Evolutionary conservation across 2,113 vertebrate genomes (phyloP), one percentile per base, ranked within the genome.

Genomic region (Onychostruthus taczanowskii): DNA sequence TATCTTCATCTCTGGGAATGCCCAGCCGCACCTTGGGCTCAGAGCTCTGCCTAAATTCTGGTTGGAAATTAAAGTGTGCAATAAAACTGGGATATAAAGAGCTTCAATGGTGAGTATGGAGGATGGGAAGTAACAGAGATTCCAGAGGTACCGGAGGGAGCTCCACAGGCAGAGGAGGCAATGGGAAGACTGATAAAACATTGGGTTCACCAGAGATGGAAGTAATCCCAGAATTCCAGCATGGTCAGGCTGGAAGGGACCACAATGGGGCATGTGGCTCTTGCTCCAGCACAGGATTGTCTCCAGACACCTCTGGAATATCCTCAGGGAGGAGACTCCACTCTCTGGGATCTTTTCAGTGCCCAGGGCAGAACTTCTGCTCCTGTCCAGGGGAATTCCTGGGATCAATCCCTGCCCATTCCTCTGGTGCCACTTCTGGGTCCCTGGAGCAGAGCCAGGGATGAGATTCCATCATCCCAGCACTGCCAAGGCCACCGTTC

Each of bases 41-140:
- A 52, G 77, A 49, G 58, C 52, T 76, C 58, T 17, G 23, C 59
- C 59, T 20, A 28, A 87, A 35, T 8, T 28, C 26, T 30, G 53
- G 33, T 10, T 67, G 53, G 31, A 61, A 92, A 64, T 16, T 8
- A 13, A 88, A 47, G 11, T 6, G 30, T 46, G n/a, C 20, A 16
- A 21, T 46, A 15, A 73, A 76, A 27, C 6, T 24, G 63, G 13
- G 39, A 49, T 28, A n/a, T 15, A 18, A 72, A 67, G 41, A 77
- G 24, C 4, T 73, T 13, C 19, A 68, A 39, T 0, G 9, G 16
- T 12, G 39, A 70, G 16, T 0, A 0, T 2, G 16, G 39, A 73
- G 67, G 33, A 26, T 22, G 33, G 35, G 58, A n/a, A 52, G 44
- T 11, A 5, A 28, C 0, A 6, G 46, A 35, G 68, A 68, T 19